A percentile compares a stretch with the other conserved stretches of the same genome.
These are phyloP conservation scores for Sceloporus tristichus DNA, from an alignment of 2,113 vertebrate genomes.

Conservation along the genomic window DNA sequence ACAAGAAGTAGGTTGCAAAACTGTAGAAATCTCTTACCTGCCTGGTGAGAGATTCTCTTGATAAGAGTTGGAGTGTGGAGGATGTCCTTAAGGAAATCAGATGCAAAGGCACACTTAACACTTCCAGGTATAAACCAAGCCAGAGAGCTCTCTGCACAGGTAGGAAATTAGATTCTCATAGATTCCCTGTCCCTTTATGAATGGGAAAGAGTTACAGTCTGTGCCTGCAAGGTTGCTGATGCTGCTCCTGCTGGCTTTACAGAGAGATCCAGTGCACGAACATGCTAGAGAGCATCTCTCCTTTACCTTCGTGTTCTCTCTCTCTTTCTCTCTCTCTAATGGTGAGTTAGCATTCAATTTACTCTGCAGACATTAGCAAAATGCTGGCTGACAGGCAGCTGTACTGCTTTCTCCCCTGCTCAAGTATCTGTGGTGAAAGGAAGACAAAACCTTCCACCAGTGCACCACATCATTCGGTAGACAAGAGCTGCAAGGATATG, in stretches of 20 bases:
- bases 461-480: slow-evolving; percentile 65
- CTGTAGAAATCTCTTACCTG: slow-evolving; percentile 81
- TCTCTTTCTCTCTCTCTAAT: slow-evolving; percentile 46
- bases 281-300: slow-evolving; percentile 65
- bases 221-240: slow-evolving; percentile 73
- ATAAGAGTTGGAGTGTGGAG: slow-evolving; percentile 65
- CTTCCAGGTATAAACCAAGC: slow-evolving; percentile 72
- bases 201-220: slow-evolving; percentile 68
- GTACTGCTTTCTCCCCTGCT: slow-evolving; percentile 71
- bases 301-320: slow-evolving; percentile 36
- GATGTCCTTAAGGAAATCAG: slow-evolving; percentile 71
- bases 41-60: slow-evolving; percentile 71
- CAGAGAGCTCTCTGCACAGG: slow-evolving; percentile 63
- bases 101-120: slow-evolving; percentile 68
- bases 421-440: slow-evolving; percentile 81
- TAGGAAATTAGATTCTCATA: slow-evolving; percentile 75
- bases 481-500: slow-evolving; percentile 72
- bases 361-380: slow-evolving; percentile 71
- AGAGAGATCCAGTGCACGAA: slow-evolving; percentile 69
- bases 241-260: slow-evolving; percentile 72
- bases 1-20: slow-evolving; percentile 55
- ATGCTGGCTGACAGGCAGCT: slow-evolving; percentile 71
- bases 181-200: slow-evolving; percentile 70
- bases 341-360: slow-evolving; percentile 72
- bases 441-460: slow-evolving; percentile 79